Base-by-base conservation (phyloP, 2,113 vertebrate genomes). In the Nibea albiflora region DNA sequence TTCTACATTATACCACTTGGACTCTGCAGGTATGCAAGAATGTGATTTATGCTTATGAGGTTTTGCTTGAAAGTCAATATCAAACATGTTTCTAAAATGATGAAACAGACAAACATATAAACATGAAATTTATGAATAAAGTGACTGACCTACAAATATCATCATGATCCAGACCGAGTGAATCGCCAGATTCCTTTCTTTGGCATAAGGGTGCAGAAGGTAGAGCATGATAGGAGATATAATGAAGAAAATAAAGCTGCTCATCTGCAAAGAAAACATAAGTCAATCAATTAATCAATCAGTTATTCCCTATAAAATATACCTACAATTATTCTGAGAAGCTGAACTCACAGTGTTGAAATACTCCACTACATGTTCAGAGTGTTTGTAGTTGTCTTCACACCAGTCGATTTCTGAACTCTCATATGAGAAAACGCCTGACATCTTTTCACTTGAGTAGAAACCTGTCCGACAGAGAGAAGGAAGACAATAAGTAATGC, bases 341-440 rank as follows among this genome's bases (percentile, higher is more conserved):
- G 26, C 0, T 19, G 31, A 57, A 67, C 85, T 95, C 90, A 99
- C 98, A n/a, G 97, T 98, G 93, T 99, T 99, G 88, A 97, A 99
- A 92, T 96, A 98, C 91, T 99, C 98, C 0, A 96, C 98, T 0
- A 99, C 95, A 61, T 96, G 78, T 1, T 94, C 85, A 0, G 97
- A 99, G 86, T 94, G 89, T 88, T 69, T 95, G 46, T 97, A 99
- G 93, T 99, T 99, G 83, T 91, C 91, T 85, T 99, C 98, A 0
- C 98, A 99, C 97, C 98, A 99, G 91, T 99, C 98, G n/a, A 99
- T 87, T 20, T 98, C 96, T 0, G 98, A 97, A 10, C 97, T 99
- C 87, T 97, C 94, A 22, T 99, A 98, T 64, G 97, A 94, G 8
- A 99, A 96, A 75, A 96, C 91, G 54, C 93, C 96, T 0, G 93